These are phyloP conservation scores for Eidolon helvum DNA, from an alignment of 2,113 vertebrate genomes.

Conservation along the genomic window DNA sequence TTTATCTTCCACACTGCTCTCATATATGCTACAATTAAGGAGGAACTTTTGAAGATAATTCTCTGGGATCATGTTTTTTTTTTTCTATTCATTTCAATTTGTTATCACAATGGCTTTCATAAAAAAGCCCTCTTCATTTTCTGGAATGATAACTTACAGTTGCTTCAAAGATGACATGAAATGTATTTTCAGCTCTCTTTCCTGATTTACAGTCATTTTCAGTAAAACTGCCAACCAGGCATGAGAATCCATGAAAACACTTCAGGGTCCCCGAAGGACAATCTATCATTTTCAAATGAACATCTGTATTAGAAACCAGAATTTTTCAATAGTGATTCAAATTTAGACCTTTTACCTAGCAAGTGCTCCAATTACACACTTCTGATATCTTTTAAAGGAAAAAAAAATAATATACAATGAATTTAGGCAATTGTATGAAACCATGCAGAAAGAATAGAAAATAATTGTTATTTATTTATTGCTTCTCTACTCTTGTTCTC, in stretches of 20 bases:
- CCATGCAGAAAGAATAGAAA: background rate
- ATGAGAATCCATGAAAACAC: constrained; percentile 54
- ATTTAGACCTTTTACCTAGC: constrained; percentile 35
- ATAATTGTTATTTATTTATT: background rate
- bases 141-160: constrained; percentile 31
- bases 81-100: constrained; percentile 25
- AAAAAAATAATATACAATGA: background rate
- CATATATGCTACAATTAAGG: background rate
- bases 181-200: background rate
- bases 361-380: background rate
- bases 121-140: constrained; percentile 67
- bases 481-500: background rate
- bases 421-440: background rate
- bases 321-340: constrained; percentile 43
- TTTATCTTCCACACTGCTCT: constrained; percentile 5
- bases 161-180: constrained; percentile 59
- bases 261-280: constrained; percentile 46
- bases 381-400: background rate
- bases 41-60: background rate
- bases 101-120: constrained; percentile 55
- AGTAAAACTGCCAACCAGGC: constrained; percentile 20
- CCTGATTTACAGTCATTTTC: constrained; percentile 30
- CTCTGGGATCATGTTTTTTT: background rate
- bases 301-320: constrained; percentile 36
- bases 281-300: constrained; percentile 57